Conservation (phyloP, 2,888 invertebrate genomes). For the Nephrotoma appendiculata region DNA sequence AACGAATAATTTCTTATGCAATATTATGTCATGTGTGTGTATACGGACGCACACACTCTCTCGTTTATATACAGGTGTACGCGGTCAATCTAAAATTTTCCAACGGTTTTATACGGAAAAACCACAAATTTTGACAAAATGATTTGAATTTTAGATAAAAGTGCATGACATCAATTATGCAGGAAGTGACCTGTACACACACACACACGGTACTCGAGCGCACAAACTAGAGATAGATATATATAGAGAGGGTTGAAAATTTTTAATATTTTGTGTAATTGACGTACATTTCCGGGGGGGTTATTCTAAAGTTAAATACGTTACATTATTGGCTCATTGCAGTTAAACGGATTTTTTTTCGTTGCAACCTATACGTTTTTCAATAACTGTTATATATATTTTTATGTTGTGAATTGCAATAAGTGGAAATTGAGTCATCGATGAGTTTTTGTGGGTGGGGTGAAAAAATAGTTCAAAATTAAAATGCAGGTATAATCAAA, state of each 20-base stretch:
- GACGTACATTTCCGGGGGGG: background rate
- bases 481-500: too few species aligned
- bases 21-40: background rate
- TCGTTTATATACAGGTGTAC: background rate
- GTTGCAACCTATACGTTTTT: background rate
- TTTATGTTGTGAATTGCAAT: background rate
- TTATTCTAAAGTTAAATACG: background rate
- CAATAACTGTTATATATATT: background rate
- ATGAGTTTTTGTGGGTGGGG: background rate
- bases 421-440: background rate
- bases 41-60: background rate
- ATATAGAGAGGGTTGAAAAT: background rate
- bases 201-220: background rate
- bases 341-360: background rate
- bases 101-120: background rate
- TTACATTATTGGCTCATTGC: background rate
- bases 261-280: background rate
- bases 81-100: background rate
- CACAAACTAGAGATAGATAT: background rate
- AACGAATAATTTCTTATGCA: background rate
- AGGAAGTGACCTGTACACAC: background rate
- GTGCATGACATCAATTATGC: slow-evolving; percentile 2
- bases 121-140: background rate
- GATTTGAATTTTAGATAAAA: background rate
- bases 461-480: too few species aligned